Evolutionary conservation across 37 sponge, comb jelly and placozoan genomes (phyloP).

Genomic region (Aphrocallistes beatrix): DNA sequence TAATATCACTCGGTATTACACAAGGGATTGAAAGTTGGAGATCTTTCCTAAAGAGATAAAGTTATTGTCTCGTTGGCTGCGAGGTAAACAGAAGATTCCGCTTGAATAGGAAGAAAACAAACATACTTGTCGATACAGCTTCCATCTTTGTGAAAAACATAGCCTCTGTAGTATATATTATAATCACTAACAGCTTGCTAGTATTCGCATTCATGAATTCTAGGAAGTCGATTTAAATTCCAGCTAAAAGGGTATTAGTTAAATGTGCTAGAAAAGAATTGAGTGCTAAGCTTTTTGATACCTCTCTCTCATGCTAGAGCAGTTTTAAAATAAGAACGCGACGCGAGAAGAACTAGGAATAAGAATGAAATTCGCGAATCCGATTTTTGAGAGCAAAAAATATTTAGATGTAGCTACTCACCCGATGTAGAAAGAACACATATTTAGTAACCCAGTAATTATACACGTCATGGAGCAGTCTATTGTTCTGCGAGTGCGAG

Average conservation of each 20-base stretch:
- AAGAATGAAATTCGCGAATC: not conserved
- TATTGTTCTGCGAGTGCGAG: not conserved
- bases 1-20: not conserved
- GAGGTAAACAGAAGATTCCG: not conserved
- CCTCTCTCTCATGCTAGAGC: too few species aligned
- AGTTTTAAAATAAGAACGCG: not conserved
- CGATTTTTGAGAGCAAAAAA: not conserved
- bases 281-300: too few species aligned
- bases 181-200: not conserved
- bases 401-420: not conserved
- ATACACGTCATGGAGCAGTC: not conserved
- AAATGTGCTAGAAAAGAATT: not conserved
- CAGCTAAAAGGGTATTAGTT: not conserved
- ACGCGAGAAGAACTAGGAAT: not conserved
- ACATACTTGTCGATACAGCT: slow-evolving; percentile 12
- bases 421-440: not conserved
- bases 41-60: slow-evolving; percentile 16
- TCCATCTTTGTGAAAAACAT: not conserved
- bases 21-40: not conserved
- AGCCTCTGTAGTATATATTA: not conserved
- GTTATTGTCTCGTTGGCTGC: not conserved
- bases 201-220: slow-evolving; percentile 14
- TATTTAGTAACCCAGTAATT: slow-evolving; percentile 1
- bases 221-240: not conserved
- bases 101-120: not conserved